Evolutionary conservation across 1,140 invertebrate species (phyloP).

Genomic region (Drosophila miranda): DNA sequence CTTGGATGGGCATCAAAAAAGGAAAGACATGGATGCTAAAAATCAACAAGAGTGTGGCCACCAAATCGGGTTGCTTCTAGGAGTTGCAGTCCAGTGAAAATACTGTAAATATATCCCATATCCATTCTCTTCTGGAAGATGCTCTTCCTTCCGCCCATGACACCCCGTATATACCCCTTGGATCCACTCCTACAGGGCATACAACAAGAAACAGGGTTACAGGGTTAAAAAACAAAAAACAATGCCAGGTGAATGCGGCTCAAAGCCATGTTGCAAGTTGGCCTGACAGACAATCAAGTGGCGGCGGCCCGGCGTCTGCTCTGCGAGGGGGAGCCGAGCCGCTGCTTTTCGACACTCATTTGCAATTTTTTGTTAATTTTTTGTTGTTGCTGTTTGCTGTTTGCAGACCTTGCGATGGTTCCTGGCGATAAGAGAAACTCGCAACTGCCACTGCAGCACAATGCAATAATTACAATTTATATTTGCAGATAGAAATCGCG

Average conservation of each 20-base stretch:
- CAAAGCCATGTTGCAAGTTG: background rate
- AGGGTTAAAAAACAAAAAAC: constrained; percentile 36
- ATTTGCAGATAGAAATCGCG: constrained; percentile 74
- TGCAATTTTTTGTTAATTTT: constrained; percentile 77
- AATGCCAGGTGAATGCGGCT: constrained; percentile 60
- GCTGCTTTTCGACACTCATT: constrained; percentile 72
- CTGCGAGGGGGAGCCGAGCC: background rate
- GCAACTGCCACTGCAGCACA: constrained; percentile 46
- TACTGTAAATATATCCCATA: too few relatives aligned
- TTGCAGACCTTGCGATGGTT: constrained; percentile 45
- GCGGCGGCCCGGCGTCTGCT: background rate
- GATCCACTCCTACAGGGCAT: too few relatives aligned
- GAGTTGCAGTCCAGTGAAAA: too few relatives aligned
- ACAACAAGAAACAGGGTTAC: background rate
- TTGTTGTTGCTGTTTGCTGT: constrained; percentile 5
- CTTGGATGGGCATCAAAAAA: too few relatives aligned
- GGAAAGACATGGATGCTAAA: too few relatives aligned
- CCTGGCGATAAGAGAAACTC: constrained; percentile 48
- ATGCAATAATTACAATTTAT: constrained; percentile 80
- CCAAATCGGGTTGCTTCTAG: too few relatives aligned
- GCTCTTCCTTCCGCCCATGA: too few relatives aligned
- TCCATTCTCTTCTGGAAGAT: too few relatives aligned
- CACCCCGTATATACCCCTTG: constrained; percentile 20
- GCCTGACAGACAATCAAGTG: background rate
- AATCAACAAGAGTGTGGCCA: too few relatives aligned